These are phyloP conservation scores for Sitobion miscanthi DNA, from an alignment of 1,140 invertebrate species.

Conservation along the genomic window DNA sequence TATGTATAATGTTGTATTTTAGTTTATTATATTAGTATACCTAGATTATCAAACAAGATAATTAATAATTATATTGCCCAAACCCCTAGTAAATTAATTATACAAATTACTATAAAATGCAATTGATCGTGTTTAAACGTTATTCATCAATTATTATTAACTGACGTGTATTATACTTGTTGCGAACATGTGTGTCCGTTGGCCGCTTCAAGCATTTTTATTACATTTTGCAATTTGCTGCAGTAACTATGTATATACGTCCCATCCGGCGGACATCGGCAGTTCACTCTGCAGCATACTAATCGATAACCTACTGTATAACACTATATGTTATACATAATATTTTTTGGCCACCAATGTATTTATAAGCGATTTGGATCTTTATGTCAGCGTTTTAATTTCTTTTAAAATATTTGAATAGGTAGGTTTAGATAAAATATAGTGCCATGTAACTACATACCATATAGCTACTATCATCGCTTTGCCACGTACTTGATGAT, in stretches of 20 bases:
- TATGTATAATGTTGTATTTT: not conserved
- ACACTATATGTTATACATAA: not conserved
- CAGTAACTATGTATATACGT: not conserved
- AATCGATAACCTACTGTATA: conserved; percentile 10
- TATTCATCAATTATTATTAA: conserved; percentile 13
- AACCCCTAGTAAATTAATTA: not conserved
- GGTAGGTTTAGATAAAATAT: not conserved
- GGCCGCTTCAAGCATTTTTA: conserved; percentile 41
- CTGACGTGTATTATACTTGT: conserved; percentile 26
- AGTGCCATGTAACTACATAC: not conserved
- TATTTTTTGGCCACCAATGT: not conserved
- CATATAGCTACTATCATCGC: not conserved
- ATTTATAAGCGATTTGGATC: conserved; percentile 2
- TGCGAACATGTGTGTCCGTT: conserved; percentile 17
- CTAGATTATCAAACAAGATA: not conserved
- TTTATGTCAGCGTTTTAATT: not conserved
- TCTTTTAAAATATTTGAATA: conserved; percentile 5
- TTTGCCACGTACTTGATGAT: conserved; percentile 36
- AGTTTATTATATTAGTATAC: not conserved
- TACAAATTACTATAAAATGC: not conserved
- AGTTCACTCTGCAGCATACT: conserved; percentile 18
- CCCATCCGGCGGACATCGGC: conserved; percentile 20
- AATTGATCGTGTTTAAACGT: not conserved
- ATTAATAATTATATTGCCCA: not conserved
- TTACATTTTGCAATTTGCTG: conserved; percentile 31